Conservation (phyloP, 1,140 invertebrate genomes). For the Anoplophora glabripennis region DNA sequence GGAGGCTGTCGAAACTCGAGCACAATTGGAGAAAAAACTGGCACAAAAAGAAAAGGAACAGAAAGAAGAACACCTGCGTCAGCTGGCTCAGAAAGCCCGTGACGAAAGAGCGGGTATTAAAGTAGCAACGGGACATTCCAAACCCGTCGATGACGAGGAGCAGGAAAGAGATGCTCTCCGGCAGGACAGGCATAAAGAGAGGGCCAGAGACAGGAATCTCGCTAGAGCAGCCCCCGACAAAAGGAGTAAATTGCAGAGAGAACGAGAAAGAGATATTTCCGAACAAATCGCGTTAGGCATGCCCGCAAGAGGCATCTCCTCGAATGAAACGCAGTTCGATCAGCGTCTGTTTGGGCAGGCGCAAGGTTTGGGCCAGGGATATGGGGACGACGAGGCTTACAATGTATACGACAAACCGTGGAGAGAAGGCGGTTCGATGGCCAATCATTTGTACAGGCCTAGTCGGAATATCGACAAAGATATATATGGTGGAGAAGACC, state of each 20-base stretch:
- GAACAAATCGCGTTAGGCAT: slow-evolving; percentile 97
- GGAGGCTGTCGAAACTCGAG: slow-evolving; percentile 94
- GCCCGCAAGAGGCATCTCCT: slow-evolving; percentile 75
- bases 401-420: slow-evolving; percentile 97
- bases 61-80: slow-evolving; percentile 92
- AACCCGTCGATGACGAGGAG: slow-evolving; percentile 62
- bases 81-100: slow-evolving; percentile 92
- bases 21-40: slow-evolving; percentile 93
- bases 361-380: slow-evolving; percentile 89
- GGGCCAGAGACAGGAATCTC: slow-evolving; percentile 89
- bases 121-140: slow-evolving; percentile 41
- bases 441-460: slow-evolving; percentile 89
- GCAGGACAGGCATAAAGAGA: slow-evolving; percentile 85
- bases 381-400: slow-evolving; percentile 96
- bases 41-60: slow-evolving; percentile 98
- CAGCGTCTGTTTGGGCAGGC: slow-evolving; percentile 93
- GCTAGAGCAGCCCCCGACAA: slow-evolving; percentile 93
- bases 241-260: slow-evolving; percentile 82
- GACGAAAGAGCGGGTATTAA: slow-evolving; percentile 90
- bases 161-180: slow-evolving; percentile 87
- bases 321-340: slow-evolving; percentile 89
- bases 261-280: slow-evolving; percentile 95
- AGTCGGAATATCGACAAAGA: slow-evolving; percentile 87
- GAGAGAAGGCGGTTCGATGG: slow-evolving; percentile 79
- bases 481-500: slow-evolving; percentile 77